Conservation (phyloP, 2,888 invertebrate species). For the Caenorhabditis drosophilae region DNA sequence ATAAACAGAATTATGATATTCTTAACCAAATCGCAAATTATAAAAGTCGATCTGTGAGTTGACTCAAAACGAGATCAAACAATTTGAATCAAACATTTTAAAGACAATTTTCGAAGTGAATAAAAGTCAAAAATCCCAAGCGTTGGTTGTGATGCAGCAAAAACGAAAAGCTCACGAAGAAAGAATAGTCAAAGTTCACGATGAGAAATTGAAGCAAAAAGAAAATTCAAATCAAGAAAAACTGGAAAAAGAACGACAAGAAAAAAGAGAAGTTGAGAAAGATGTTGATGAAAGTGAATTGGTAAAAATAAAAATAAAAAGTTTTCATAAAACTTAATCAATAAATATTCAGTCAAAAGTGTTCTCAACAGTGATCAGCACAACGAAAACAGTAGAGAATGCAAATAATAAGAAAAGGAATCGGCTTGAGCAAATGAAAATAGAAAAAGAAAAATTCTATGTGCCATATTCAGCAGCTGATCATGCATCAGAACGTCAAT, state of each 20-base stretch:
- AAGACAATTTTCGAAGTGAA: conserved; percentile 93
- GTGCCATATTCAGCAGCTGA: conserved; percentile 59
- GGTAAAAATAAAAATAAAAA: conserved; percentile 2
- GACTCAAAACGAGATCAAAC: conserved; percentile 9
- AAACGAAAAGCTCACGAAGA: conserved; percentile 75
- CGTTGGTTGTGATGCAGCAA: conserved; percentile 82
- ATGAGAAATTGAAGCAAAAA: conserved; percentile 36
- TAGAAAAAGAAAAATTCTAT: conserved; percentile 54
- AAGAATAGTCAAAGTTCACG: conserved; percentile 70
- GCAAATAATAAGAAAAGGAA: conserved; percentile 28
- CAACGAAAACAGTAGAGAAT: conserved; percentile 32
- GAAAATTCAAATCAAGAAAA: too few relatives aligned
- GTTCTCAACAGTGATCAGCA: conserved; percentile 46
- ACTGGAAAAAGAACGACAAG: conserved; percentile 7
- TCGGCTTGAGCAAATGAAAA: conserved; percentile 33
- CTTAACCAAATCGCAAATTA: conserved; percentile 49
- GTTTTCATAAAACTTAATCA: neutral
- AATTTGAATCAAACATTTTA: too few relatives aligned
- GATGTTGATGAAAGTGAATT: conserved; percentile 21
- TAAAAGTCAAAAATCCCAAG: conserved; percentile 80
- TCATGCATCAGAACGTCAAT: conserved; percentile 52
- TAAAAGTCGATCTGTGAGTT: conserved; percentile 43
- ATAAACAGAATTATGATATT: conserved; percentile 45
- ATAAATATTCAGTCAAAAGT: conserved; percentile 34
- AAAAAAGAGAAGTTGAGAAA: conserved; percentile 6